Evolutionary conservation across 2,797 vertebrate genomes (phyloP).

Genomic region (Notolabrus celidotus): DNA sequence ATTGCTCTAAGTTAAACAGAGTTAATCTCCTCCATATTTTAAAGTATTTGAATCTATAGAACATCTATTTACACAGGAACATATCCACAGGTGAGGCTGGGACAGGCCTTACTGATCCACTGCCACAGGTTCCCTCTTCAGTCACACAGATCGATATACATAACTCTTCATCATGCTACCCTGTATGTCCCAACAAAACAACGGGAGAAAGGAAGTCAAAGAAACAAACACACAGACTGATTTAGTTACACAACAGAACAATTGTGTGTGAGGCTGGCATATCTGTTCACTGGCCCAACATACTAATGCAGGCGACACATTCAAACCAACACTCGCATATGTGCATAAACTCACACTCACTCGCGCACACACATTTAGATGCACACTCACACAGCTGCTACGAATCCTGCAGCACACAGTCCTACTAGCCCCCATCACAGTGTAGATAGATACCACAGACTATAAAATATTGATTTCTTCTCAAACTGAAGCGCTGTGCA

Average conservation of each 20-base stretch:
- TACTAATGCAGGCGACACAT: slow-evolving; percentile 58
- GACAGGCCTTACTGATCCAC: slow-evolving; percentile 61
- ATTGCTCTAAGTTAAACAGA: slow-evolving; percentile 48
- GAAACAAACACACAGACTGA: slow-evolving; percentile 56
- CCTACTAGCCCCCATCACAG: slow-evolving; percentile 76
- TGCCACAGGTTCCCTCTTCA: slow-evolving; percentile 33
- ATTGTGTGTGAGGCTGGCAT: slow-evolving; percentile 68
- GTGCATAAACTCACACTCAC: slow-evolving; percentile 42
- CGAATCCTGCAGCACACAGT: slow-evolving; percentile 64
- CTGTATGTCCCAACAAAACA: slow-evolving; percentile 77
- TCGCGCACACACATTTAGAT: slow-evolving; percentile 30
- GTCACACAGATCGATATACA: slow-evolving; percentile 39
- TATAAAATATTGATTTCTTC: slow-evolving; percentile 72
- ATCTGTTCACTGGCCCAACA: slow-evolving; percentile 60
- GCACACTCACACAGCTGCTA: slow-evolving; percentile 60
- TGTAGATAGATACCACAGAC: slow-evolving; percentile 77
- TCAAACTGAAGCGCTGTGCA: slow-evolving; percentile 76
- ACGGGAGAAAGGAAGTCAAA: slow-evolving; percentile 37
- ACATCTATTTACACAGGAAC: slow-evolving; percentile 78
- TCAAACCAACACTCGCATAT: slow-evolving; percentile 42
- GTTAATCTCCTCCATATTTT: slow-evolving; percentile 43
- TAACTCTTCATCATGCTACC: slow-evolving; percentile 63
- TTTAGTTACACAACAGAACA: slow-evolving; percentile 64
- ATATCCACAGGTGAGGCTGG: slow-evolving; percentile 71
- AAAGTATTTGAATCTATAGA: slow-evolving; percentile 75